A percentile compares a stretch with the other conserved stretches of the same genome.
These are phyloP conservation scores for Lepidotrigona ventralis DNA, from an alignment of 1,140 invertebrate genomes.

Conservation along the genomic window DNA sequence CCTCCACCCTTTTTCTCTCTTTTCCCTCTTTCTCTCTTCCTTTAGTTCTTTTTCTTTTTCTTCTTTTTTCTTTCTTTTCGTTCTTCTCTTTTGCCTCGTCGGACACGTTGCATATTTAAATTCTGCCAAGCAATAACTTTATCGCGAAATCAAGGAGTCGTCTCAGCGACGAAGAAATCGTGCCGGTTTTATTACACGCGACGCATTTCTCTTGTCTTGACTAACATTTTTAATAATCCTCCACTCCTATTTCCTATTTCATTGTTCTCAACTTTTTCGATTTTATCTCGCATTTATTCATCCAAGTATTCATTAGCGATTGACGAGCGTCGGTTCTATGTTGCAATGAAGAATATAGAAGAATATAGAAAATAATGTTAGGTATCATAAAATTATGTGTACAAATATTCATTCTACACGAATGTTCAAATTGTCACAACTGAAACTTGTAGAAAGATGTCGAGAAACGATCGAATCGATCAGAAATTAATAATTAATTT, in stretches of 20 bases:
- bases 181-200: not conserved
- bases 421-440: too few relatives aligned
- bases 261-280: too few relatives aligned
- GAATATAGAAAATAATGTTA: too few relatives aligned
- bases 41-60: not conserved
- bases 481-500: too few relatives aligned
- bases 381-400: too few relatives aligned
- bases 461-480: too few relatives aligned
- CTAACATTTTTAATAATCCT: not conserved
- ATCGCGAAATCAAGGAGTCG: conserved; percentile 51
- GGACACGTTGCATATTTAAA: conserved; percentile 59
- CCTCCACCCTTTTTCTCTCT: too few relatives aligned
- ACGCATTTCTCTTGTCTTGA: not conserved
- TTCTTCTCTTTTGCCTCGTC: conserved; percentile 13
- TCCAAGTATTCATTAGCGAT: not conserved
- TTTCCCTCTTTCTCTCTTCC: not conserved
- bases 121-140: conserved; percentile 52
- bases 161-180: conserved; percentile 13
- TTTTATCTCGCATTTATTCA: too few relatives aligned
- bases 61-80: not conserved
- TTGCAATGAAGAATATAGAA: too few relatives aligned
- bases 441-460: too few relatives aligned
- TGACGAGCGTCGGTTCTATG: too few relatives aligned
- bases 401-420: too few relatives aligned
- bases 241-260: not conserved